Percentiles rank a stretch among this genome's conserved stretches.
These are phyloP conservation scores for Rissa tridactyla DNA, from an alignment of 2,113 vertebrate genomes.

Conservation along the genomic window DNA sequence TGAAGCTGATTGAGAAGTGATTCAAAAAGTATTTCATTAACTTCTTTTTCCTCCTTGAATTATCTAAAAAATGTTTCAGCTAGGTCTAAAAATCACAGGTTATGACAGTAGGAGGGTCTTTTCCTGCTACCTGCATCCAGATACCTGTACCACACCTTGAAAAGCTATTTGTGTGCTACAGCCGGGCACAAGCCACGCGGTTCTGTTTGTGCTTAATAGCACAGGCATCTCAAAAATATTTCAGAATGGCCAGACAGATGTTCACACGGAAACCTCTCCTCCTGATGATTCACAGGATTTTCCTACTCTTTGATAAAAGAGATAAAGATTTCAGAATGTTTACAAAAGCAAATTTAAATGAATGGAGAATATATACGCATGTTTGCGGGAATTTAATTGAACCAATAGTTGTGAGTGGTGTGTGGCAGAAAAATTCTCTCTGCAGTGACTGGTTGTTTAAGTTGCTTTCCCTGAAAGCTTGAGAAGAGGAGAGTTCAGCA, in stretches of 20 bases:
- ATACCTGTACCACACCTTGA: not conserved
- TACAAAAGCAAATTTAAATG: not conserved
- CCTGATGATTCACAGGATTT: not conserved
- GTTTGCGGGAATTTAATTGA: not conserved
- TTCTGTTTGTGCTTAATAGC: not conserved
- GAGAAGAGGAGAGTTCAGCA: not conserved
- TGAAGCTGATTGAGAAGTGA: not conserved
- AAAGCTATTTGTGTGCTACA: not conserved
- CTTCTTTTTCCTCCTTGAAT: not conserved
- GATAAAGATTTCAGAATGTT: not conserved
- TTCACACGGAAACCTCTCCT: not conserved
- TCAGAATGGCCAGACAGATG: not conserved
- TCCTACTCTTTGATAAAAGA: not conserved
- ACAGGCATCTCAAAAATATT: not conserved
- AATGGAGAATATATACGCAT: not conserved
- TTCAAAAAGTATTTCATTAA: not conserved
- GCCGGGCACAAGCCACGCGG: not conserved
- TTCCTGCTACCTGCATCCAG: not conserved
- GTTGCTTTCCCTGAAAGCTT: not conserved
- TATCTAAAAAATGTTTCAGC: not conserved
- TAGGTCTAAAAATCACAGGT: not conserved
- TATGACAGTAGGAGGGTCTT: not conserved
- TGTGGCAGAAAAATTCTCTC: not conserved
- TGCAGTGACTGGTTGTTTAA: not conserved
- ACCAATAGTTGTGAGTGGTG: not conserved